Base-by-base conservation (phyloP, 2,797 vertebrate genomes). In the Antennarius maculatus region DNA sequence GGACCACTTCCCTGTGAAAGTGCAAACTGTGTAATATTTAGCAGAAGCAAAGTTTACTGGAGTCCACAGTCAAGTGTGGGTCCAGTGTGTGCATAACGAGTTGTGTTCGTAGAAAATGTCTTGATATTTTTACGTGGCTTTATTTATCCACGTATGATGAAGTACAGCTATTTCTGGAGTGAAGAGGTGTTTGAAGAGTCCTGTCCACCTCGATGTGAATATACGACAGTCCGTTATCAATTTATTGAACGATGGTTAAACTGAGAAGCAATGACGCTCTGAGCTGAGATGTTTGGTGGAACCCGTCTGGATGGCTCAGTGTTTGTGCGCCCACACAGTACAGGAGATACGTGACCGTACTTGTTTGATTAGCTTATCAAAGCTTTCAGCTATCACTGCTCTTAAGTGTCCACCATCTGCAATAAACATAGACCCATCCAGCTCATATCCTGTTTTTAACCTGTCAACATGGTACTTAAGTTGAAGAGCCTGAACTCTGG, bases 381-480 rank as follows among this genome's bases (percentile, higher is more conserved):
- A 67, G 60, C 59, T 46, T 77, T 87, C 85, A 80, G 80, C 75
- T 57, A 83, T 81, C 55, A 56, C 70, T 84, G 68, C 73, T 81
- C 80, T 85, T 84, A 90, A 90, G 84, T 79, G 79, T 78, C 79
- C 45, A 57, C 83, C 88, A 89, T 89, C 82, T 91, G 88, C 59
- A 88, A 89, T 83, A 89, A 90, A 91, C 88, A 90, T 55, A 77
- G 80, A 75, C 75, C 81, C 18, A 71, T 86, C 66, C 70, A 69
- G 74, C 83, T 86, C 82, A 86, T 87, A 93, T 94, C 93, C 94
- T 94, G 94, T 93, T 93, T 92, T 92, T 88, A 90, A 93, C 82
- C 91, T 92, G 92, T 92, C 89, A 90, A 87, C 89, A 89, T 73
- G 80, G 75, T 83, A 77, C 89, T 90, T 88, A 79, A 77, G 83